phyloP scores from a whole-genome alignment of 2,888 invertebrate species.

The Hydrotaea cyrtoneurina region DNA sequence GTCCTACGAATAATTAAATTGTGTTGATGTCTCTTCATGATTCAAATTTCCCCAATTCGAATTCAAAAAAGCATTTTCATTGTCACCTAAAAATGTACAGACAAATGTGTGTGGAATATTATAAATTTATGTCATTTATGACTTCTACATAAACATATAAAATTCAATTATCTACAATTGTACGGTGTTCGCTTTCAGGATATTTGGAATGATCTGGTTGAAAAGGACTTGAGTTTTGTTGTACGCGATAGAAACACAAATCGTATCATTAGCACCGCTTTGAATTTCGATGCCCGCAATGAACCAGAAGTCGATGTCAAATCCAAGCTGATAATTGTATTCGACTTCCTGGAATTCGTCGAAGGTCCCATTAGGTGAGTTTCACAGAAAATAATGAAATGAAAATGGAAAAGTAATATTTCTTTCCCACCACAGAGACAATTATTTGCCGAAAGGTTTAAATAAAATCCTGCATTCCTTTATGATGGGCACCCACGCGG shows the following conservation, averaged over 20 bases:
- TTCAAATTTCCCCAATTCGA: no score
- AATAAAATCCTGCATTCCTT: conserved; percentile 90
- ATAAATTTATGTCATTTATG: no score
- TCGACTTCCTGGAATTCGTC: conserved; percentile 89
- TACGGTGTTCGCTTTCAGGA: conserved; percentile 74
- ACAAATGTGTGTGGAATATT: no score
- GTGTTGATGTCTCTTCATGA: no score
- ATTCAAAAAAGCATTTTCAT: no score
- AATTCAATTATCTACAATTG: no score
- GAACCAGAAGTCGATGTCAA: conserved; percentile 88
- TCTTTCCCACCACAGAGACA: conserved; percentile 80
- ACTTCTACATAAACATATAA: no score
- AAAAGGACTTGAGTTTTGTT: conserved; percentile 88
- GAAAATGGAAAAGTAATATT: neutral
- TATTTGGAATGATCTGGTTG: conserved; percentile 87
- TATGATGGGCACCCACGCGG: conserved; percentile 91
- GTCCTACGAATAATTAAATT: no score
- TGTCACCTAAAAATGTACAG: no score
- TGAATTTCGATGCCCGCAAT: conserved; percentile 91
- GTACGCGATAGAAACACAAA: conserved; percentile 83
- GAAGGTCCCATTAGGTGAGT: conserved; percentile 87
- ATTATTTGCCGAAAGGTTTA: conserved; percentile 84
- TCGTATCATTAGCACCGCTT: conserved; percentile 85
- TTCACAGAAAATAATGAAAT: neutral
- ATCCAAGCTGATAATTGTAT: conserved; percentile 87